Evolutionary conservation across 2,888 invertebrate species (phyloP), one percentile per base, ranked within the genome.

Genomic region (Eupithecia vulgata): DNA sequence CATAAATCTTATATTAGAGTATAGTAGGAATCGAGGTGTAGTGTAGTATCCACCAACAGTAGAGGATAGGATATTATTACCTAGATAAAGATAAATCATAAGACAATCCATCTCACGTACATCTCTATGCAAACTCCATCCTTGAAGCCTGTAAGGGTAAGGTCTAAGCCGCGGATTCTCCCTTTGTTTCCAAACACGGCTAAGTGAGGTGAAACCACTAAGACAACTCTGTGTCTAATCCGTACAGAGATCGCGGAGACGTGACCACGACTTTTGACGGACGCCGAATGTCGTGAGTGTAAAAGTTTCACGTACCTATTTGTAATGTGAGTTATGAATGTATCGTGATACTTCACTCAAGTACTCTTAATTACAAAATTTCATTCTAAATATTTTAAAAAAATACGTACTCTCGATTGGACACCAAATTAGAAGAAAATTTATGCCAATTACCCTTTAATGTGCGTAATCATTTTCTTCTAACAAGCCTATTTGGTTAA

Each of bases 241-340:
- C 65, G 25, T 13, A 6, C 0, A 25, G 25, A 15, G 40, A 65
- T 65, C 65, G 40, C 37, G 4, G 7, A 45, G 45, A 48, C 67
- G 48, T 45, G 67, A 67, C 34, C 48, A 67, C 67, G 67, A 67
- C 37, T 67, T 21, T 34, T 67, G 42, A 34, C 66, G 42, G 42
- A 40, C 64, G 30, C 37, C n/a, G 12, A n/a, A 21, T 37, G 40
- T 65, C 65, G 65, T 65, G 65, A 65, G 65, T 15, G 40, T n/a
- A 37, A 7, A 30, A n/a, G 35, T 40, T 37, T 61, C 52, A 57
- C 57, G 57, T 21, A 57, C 57, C 25, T 21, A 25, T 57, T 25
- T 57, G 57, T 57, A 25, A 52, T 57, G 57, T 57, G 57, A 21
- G 25, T 13, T 57, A 57, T 57, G 57, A 25, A 57, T 25, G 57